These are phyloP conservation scores for Holotrichia oblita DNA, from an alignment of 1,140 invertebrate species.

Conservation along the genomic window DNA sequence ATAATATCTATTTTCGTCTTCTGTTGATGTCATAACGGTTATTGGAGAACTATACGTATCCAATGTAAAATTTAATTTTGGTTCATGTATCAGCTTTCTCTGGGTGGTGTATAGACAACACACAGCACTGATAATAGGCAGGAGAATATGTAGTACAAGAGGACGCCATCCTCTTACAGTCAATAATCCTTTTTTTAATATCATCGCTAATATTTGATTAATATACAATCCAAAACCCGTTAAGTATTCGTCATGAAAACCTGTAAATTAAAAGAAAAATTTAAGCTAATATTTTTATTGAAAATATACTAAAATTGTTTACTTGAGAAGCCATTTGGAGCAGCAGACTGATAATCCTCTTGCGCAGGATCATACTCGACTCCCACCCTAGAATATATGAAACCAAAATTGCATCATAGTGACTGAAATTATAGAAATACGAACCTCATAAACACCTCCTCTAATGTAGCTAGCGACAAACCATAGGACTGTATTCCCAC, in stretches of 20 bases:
- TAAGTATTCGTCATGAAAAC: not conserved
- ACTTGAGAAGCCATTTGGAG: no score
- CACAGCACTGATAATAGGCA: conserved; percentile 66
- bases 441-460: conserved; percentile 91
- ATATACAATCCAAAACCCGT: conserved; percentile 61
- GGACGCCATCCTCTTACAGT: conserved; percentile 66
- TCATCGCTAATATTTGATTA: conserved; percentile 73
- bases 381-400: not conserved
- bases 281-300: no score
- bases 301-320: no score
- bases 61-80: conserved; percentile 58
- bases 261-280: not conserved
- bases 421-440: not conserved
- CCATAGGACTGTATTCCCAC: conserved; percentile 73
- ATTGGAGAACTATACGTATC: conserved; percentile 52
- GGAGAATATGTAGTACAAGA: conserved; percentile 66
- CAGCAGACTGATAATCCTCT: no score
- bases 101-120: conserved; percentile 62
- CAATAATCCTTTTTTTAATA: conserved; percentile 69
- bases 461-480: conserved; percentile 85
- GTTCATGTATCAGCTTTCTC: conserved; percentile 60
- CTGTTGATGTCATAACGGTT: conserved; percentile 55
- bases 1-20: not conserved
- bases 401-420: no score
- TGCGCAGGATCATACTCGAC: not conserved